phyloP scores from a whole-genome alignment of 2,797 vertebrate species.

The Danio kyathit region DNA sequence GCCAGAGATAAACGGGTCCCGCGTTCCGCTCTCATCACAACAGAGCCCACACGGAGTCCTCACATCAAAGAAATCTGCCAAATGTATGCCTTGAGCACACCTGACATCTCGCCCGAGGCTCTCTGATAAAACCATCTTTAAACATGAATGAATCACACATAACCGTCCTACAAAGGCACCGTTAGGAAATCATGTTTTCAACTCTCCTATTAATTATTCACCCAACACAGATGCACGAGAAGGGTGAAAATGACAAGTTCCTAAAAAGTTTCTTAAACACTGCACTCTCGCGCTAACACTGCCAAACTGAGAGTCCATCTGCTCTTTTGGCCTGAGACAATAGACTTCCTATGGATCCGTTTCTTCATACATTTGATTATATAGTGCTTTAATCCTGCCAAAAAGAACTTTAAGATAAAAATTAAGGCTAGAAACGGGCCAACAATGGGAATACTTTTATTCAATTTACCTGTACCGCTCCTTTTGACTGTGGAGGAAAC shows the following conservation, averaged over 20 bases:
- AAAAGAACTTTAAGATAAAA: background rate
- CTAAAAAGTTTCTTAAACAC: constrained; percentile 1
- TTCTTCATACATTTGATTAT: background rate
- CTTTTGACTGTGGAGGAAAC: too few species aligned
- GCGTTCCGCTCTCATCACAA: constrained; percentile 17
- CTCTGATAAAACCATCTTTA: constrained; percentile 77
- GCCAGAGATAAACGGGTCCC: constrained; percentile 39
- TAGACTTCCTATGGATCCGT: background rate
- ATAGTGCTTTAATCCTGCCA: background rate
- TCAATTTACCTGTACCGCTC: too few species aligned
- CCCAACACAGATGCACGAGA: background rate
- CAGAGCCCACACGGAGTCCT: constrained; percentile 45
- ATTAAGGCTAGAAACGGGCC: background rate
- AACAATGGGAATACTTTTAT: background rate
- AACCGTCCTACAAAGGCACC: constrained; percentile 53
- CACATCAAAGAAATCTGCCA: constrained; percentile 64
- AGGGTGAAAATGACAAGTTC: constrained; percentile 3
- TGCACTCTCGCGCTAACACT: background rate
- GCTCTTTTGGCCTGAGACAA: background rate
- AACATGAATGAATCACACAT: constrained; percentile 77
- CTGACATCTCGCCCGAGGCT: constrained; percentile 75
- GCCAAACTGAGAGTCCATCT: background rate
- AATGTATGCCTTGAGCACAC: constrained; percentile 66
- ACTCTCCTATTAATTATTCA: constrained; percentile 57
- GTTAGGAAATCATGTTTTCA: constrained; percentile 60